Percentiles rank a stretch among this genome's conserved stretches.
These are phyloP conservation scores for Cephalophus harveyi DNA, from an alignment of 2,113 vertebrate genomes.

Conservation along the genomic window DNA sequence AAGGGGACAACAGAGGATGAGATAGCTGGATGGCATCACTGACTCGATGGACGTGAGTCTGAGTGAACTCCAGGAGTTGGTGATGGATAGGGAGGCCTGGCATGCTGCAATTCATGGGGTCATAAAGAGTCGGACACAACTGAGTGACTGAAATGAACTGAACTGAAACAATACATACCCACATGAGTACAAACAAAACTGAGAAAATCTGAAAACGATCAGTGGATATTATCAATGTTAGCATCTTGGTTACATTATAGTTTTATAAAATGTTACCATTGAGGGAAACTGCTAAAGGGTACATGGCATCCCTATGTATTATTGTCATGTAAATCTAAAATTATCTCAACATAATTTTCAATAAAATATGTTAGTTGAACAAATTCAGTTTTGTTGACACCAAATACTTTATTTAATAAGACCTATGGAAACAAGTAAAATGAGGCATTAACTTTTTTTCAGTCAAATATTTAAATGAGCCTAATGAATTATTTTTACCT, in stretches of 20 bases:
- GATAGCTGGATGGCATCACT: too few species aligned
- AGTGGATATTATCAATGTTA: background rate
- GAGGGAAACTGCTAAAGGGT: background rate
- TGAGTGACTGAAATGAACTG: too few species aligned
- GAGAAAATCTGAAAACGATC: background rate
- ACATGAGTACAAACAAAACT: background rate
- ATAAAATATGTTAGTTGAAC: background rate
- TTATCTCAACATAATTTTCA: background rate
- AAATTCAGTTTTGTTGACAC: background rate
- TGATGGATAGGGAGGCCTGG: too few species aligned
- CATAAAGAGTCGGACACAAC: too few species aligned
- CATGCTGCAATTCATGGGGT: too few species aligned
- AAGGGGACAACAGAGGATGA: too few species aligned
- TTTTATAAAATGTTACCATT: background rate
- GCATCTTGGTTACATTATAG: background rate
- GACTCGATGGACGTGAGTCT: too few species aligned
- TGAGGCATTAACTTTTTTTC: background rate
- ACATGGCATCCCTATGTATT: background rate
- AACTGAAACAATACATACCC: background rate
- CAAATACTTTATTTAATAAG: background rate
- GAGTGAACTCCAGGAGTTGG: too few species aligned
- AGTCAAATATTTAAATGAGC: background rate
- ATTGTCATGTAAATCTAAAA: background rate
- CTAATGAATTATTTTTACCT: background rate
- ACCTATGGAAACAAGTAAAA: background rate